Evolutionary conservation across 2,113 vertebrate species (phyloP).

Genomic region (Strix uralensis): DNA sequence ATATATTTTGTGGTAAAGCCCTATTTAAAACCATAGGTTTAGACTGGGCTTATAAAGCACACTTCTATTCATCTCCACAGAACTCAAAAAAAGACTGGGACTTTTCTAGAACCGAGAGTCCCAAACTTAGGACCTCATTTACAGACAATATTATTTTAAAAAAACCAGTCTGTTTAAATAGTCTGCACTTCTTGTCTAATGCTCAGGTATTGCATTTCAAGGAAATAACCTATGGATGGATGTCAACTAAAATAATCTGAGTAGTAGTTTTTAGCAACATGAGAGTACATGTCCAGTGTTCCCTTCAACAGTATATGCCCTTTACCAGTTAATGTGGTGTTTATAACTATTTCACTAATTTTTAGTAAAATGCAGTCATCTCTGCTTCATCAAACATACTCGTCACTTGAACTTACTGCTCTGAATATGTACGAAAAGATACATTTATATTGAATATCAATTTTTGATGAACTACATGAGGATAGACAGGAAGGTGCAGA

Average conservation of each 20-base stretch:
- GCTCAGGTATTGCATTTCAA: neutral
- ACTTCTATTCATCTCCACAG: neutral
- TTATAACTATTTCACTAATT: neutral
- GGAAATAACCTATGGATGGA: neutral
- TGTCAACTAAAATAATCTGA: neutral
- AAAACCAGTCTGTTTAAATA: neutral
- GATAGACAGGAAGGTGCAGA: neutral
- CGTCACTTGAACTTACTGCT: neutral
- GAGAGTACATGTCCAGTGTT: neutral
- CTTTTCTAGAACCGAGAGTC: neutral
- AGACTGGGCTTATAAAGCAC: neutral
- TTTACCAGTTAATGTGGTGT: neutral
- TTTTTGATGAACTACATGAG: neutral
- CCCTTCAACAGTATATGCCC: accelerated
- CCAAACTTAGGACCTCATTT: neutral
- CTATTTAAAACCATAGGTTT: neutral
- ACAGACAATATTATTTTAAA: neutral
- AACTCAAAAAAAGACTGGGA: neutral
- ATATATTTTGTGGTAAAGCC: neutral
- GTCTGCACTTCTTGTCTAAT: neutral
- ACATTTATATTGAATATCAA: neutral
- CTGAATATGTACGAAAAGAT: neutral
- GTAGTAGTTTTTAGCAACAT: neutral
- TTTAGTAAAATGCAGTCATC: neutral
- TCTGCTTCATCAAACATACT: neutral